A percentile compares a stretch with the other conserved stretches of the same genome.
Conservation (phyloP, 2,888 invertebrate genomes). For the Troides oblongomaculatus region DNA sequence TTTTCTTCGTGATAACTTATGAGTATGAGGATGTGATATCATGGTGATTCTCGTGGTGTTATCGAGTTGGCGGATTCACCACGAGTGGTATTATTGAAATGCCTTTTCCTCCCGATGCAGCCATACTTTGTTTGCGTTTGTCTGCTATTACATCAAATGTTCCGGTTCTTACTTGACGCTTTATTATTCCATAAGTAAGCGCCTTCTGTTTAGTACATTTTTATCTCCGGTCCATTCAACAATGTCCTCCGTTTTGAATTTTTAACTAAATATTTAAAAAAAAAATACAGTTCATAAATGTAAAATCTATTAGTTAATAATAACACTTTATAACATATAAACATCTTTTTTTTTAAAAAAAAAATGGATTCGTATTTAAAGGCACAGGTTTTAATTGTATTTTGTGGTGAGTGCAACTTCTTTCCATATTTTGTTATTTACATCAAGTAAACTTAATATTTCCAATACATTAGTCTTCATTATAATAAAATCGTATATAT, state of each 20-base stretch:
- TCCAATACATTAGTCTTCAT: no score
- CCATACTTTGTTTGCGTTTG: neutral
- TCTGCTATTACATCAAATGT: slow-evolving; percentile 4
- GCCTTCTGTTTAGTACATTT: slow-evolving; percentile 18
- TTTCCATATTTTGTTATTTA: neutral
- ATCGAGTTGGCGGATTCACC: no score
- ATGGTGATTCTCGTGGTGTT: no score
- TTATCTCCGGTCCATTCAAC: slow-evolving; percentile 16
- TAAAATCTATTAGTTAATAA: neutral
- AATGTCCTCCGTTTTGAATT: slow-evolving; percentile 4
- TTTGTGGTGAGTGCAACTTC: slow-evolving; percentile 32
- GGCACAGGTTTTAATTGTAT: slow-evolving; percentile 38
- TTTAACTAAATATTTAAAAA: no score
- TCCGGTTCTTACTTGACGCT: slow-evolving; percentile 15
- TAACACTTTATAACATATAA: neutral
- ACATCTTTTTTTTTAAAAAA: neutral
- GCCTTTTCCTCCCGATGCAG: neutral
- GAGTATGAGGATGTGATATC: no score
- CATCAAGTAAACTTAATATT: no score
- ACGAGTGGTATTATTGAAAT: no score
- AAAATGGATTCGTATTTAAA: slow-evolving; percentile 28
- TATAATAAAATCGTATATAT: no score
- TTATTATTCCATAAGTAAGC: slow-evolving; percentile 14
- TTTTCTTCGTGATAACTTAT: no score
- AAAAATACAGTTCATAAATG: slow-evolving; percentile 9